phyloP scores from a whole-genome alignment of 2,888 invertebrate species.

The Drosophila longiperda region DNA sequence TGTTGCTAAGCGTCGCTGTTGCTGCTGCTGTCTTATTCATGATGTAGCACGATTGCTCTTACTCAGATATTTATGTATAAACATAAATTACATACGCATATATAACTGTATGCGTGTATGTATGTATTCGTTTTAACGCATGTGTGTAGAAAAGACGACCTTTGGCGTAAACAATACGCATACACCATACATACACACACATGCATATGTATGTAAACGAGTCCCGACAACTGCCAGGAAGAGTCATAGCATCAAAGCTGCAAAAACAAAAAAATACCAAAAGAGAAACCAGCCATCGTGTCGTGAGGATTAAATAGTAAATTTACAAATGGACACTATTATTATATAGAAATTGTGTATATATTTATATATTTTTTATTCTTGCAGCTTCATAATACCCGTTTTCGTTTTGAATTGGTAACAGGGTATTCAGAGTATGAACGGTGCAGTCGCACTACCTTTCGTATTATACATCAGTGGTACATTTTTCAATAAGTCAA shows the following conservation, averaged over 20 bases:
- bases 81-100: neutral
- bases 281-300: conserved; percentile 2
- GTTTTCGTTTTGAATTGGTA: neutral
- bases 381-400: neutral
- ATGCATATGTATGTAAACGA: conserved; percentile 41
- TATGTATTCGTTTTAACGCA: conserved; percentile 23
- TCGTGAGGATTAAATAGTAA: conserved; percentile 2
- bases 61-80: conserved; percentile 35
- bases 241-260: conserved; percentile 27
- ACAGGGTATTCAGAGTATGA: neutral
- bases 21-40: conserved; percentile 49
- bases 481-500: neutral
- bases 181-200: neutral
- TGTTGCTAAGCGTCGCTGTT: conserved; percentile 52
- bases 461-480: neutral
- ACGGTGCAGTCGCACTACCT: neutral
- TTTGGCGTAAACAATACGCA: conserved; percentile 24
- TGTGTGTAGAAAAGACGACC: conserved; percentile 18
- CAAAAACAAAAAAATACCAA: conserved; percentile 37
- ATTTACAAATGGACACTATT: neutral
- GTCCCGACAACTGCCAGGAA: conserved; percentile 22
- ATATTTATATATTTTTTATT: neutral
- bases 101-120: conserved; percentile 25
- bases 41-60: conserved; percentile 39
- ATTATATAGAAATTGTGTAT: neutral